A percentile compares a stretch with the other conserved stretches of the same genome.
Evolutionary conservation across 1,140 invertebrate genomes (phyloP).

Genomic region (Drosophila ercepeae): DNA sequence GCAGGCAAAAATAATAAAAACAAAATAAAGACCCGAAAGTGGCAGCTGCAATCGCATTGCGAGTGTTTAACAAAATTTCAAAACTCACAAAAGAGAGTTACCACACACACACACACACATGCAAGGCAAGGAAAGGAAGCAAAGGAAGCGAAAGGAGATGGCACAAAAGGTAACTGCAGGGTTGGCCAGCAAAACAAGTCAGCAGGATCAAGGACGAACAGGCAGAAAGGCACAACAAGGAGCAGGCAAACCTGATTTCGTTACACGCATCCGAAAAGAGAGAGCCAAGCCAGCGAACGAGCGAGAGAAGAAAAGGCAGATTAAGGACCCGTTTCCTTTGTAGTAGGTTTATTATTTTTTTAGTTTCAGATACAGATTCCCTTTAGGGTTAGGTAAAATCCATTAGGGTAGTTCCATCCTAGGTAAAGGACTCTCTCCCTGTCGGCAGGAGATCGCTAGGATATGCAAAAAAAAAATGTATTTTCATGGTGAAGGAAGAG

Average conservation of each 20-base stretch:
- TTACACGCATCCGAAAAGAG: slow-evolving; percentile 48
- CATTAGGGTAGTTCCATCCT: slow-evolving; percentile 43
- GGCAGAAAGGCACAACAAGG: slow-evolving; percentile 1
- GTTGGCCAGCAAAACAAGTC: slow-evolving; percentile 59
- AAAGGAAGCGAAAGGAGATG: slow-evolving; percentile 52
- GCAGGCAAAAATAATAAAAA: slow-evolving; percentile 45
- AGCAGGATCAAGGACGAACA: slow-evolving; percentile 75
- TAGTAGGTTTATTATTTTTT: slow-evolving; percentile 34
- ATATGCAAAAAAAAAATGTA: slow-evolving; percentile 30
- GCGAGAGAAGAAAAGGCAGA: slow-evolving; percentile 60
- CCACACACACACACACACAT: slow-evolving; percentile 6
- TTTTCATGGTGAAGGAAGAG: slow-evolving; percentile 10
- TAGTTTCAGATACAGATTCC: slow-evolving; percentile 16
- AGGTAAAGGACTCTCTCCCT: slow-evolving; percentile 8
- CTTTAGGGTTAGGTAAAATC: slow-evolving; percentile 36
- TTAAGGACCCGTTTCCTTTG: slow-evolving; percentile 79
- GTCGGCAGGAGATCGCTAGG: slow-evolving; percentile 42
- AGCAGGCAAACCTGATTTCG: slow-evolving; percentile 58
- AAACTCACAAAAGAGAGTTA: slow-evolving; percentile 5
- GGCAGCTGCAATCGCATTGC: slow-evolving; percentile 76
- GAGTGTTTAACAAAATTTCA: slow-evolving; percentile 47
- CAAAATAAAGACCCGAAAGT: slow-evolving; percentile 59
- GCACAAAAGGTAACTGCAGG: slow-evolving; percentile 33
- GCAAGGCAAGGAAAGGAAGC: slow-evolving; percentile 51
- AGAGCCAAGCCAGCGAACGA: slow-evolving; percentile 27